A percentile compares a stretch with the other conserved stretches of the same genome.
Evolutionary conservation across 2,113 vertebrate species (phyloP).

Genomic region (Rhynchopsitta pachyrhyncha): DNA sequence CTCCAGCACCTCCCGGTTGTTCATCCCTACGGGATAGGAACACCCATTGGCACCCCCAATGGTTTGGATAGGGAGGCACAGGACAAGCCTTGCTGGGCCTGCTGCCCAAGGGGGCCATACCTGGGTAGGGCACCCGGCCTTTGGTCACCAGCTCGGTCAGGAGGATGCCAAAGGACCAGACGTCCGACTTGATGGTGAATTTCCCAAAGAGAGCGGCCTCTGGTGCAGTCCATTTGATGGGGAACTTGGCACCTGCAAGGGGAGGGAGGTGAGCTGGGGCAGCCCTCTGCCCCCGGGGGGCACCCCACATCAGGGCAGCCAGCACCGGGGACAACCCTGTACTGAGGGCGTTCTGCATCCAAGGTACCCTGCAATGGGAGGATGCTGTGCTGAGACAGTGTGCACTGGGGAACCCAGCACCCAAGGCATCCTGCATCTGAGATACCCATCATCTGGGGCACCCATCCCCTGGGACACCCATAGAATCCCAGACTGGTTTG

Average conservation of each 20-base stretch:
- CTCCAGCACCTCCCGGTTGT: constrained; percentile 95
- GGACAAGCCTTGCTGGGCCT: background rate
- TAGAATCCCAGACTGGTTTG: background rate
- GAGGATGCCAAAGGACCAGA: constrained; percentile 97
- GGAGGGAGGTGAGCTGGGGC: background rate
- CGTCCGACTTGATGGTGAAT: constrained; percentile 97
- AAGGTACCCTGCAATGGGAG: fast-evolving
- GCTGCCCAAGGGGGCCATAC: constrained; percentile 38
- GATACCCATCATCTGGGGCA: background rate
- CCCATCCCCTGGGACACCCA: fast-evolving
- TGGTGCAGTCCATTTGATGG: constrained; percentile 98
- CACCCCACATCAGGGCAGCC: background rate
- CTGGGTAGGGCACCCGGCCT: constrained; percentile 97
- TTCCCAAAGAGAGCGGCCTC: constrained; percentile 92
- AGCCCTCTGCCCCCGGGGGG: background rate
- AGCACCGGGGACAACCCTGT: background rate
- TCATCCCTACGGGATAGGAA: constrained; percentile 83
- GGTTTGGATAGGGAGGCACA: background rate
- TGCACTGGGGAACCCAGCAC: too few relatives aligned
- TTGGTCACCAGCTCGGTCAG: constrained; percentile 96
- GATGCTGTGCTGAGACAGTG: fast-evolving
- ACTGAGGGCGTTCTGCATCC: background rate
- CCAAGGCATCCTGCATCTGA: background rate
- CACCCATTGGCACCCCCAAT: fast-evolving
- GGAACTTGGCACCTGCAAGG: constrained; percentile 92